Evolutionary conservation across 1,140 invertebrate species (phyloP), one percentile per base, ranked within the genome.

Genomic region (Goniozus legneri): DNA sequence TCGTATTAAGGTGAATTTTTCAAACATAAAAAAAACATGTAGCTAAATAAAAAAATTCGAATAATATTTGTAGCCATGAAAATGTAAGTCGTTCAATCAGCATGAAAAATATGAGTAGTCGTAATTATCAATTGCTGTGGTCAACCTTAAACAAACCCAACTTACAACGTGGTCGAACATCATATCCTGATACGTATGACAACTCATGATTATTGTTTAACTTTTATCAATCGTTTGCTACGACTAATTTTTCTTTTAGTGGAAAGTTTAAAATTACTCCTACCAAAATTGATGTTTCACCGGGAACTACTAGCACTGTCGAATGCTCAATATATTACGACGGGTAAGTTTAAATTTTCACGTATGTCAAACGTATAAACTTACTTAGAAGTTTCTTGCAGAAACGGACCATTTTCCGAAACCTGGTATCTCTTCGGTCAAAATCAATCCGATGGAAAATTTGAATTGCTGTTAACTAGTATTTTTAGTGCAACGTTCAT

Each of bases 41-140:
- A n/a, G n/a, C n/a, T n/a, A n/a, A n/a, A n/a, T n/a, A n/a, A n/a
- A n/a, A n/a, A n/a, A n/a, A n/a, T n/a, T n/a, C n/a, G n/a, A n/a
- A n/a, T n/a, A n/a, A n/a, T n/a, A n/a, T n/a, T n/a, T n/a, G n/a
- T 34, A 78, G 76, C 4, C 54, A 66, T 39, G 62, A 70, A 39
- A 40, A 51, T 8, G 63, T 70, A 14, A 48, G 20, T 21, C 20
- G 62, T 8, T 52, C 66, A n/a, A 56, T 79, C 33, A 65, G 34
- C 1, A 35, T 77, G 10, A 66, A 45, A 15, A 79, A 79, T 52
- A 50, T 67, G 30, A 67, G 76, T 1, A 64, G 45, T 3, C 49
- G 47, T n/a, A 6, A 33, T n/a, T 62, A 72, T 30, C 64, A 65
- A 45, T 36, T 77, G 12, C 43, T 64, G 3, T 73, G 67, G 47